Percentiles rank a stretch among this genome's conserved stretches.
phyloP scores from a whole-genome alignment of 1,140 invertebrate genomes.

The Drosophila sucinea region DNA sequence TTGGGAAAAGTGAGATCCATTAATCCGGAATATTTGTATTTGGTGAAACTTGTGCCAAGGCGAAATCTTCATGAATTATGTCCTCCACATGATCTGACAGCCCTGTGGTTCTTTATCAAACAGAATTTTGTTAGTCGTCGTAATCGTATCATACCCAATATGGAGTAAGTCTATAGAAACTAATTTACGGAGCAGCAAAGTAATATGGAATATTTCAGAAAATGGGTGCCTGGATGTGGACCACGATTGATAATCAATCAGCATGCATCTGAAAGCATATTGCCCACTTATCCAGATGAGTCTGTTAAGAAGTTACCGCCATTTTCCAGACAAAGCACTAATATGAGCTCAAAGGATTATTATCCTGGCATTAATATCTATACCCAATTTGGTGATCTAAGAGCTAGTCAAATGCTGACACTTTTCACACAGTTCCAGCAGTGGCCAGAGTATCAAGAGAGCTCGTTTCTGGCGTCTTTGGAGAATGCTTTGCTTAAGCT shows the following conservation, averaged over 20 bases:
- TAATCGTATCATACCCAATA: conserved; percentile 85
- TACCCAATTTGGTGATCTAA: conserved; percentile 86
- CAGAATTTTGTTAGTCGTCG: conserved; percentile 85
- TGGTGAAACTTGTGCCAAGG: conserved; percentile 85
- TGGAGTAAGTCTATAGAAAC: conserved; percentile 84
- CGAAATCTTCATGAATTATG: conserved; percentile 83
- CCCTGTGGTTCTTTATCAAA: conserved; percentile 86
- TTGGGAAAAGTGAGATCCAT: conserved; percentile 77
- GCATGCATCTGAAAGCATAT: conserved; percentile 11
- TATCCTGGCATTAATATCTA: conserved; percentile 86
- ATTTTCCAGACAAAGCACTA: conserved; percentile 61
- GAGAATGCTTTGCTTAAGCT: conserved; percentile 83
- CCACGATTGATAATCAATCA: conserved; percentile 85
- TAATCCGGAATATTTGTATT: conserved; percentile 84
- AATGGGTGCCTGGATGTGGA: conserved; percentile 87
- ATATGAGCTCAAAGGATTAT: conserved; percentile 63
- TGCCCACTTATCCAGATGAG: conserved; percentile 83
- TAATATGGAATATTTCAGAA: conserved; percentile 76
- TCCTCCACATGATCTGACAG: conserved; percentile 83
- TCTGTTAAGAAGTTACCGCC: conserved; percentile 64
- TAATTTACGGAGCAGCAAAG: neutral
- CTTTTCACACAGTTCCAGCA: conserved; percentile 84
- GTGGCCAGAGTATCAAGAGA: conserved; percentile 86
- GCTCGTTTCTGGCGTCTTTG: conserved; percentile 85
- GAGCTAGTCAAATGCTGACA: conserved; percentile 85